Conservation (phyloP, 37 sponge, comb jelly and placozoan species). For the Bolinopsis microptera region DNA sequence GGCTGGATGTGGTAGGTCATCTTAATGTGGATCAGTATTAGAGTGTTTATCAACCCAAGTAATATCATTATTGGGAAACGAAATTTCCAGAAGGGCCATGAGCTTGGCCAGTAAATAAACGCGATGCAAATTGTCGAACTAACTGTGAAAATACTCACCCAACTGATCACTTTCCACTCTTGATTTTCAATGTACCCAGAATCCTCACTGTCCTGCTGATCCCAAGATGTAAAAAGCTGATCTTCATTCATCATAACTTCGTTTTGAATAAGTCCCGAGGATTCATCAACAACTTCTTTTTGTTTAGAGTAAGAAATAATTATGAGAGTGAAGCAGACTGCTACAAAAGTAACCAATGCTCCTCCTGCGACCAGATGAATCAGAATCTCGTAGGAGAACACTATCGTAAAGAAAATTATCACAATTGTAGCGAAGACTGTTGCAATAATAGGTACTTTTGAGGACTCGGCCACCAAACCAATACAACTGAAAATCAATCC, state of each 20-base stretch:
- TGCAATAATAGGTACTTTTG: neutral
- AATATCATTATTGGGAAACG: neutral
- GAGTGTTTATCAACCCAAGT: neutral
- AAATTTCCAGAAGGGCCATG: neutral
- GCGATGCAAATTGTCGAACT: neutral
- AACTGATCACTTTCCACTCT: neutral
- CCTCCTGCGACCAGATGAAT: conserved; percentile 9
- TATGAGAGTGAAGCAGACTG: neutral
- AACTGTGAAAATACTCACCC: neutral
- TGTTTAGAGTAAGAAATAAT: neutral
- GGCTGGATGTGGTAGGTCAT: neutral
- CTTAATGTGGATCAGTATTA: neutral
- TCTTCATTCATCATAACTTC: neutral
- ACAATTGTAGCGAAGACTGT: neutral
- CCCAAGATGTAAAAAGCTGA: too few species aligned
- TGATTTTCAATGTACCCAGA: neutral
- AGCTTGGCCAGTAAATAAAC: neutral
- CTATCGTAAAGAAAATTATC: neutral
- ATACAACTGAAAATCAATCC: neutral
- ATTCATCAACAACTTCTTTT: neutral
- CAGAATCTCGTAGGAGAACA: neutral
- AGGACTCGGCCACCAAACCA: neutral
- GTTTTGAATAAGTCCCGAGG: neutral
- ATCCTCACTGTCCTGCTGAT: neutral
- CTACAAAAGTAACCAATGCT: neutral